These are phyloP conservation scores for Philhelius pedissequus DNA, from an alignment of 2,888 invertebrate genomes.

Conservation along the genomic window DNA sequence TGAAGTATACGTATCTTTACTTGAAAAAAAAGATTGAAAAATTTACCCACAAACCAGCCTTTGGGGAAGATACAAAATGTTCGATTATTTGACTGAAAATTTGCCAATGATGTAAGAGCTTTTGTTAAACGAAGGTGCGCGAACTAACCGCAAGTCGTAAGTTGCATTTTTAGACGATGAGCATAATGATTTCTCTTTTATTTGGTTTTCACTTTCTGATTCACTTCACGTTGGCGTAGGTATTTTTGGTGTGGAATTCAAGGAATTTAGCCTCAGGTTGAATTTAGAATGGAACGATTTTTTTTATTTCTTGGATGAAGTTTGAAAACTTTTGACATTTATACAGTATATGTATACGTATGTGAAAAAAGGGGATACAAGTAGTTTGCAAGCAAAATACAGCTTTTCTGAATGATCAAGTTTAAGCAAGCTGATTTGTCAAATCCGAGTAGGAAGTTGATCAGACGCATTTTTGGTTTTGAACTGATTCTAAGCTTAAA, in stretches of 20 bases:
- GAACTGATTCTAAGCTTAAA: no score
- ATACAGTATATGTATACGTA: no score
- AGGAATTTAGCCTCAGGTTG: conserved; percentile 37
- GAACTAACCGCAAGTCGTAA: neutral
- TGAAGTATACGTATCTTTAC: neutral
- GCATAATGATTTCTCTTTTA: neutral
- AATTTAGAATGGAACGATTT: neutral
- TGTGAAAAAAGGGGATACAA: no score
- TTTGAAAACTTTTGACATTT: neutral
- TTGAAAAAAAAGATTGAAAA: neutral
- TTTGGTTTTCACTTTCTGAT: conserved; percentile 51
- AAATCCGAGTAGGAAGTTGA: no score
- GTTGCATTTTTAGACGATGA: conserved; percentile 45
- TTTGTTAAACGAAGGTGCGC: conserved; percentile 29
- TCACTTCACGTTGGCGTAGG: neutral
- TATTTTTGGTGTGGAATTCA: conserved; percentile 43
- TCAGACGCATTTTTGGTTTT: no score
- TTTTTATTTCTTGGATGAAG: neutral
- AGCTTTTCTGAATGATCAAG: no score
- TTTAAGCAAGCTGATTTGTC: no score
- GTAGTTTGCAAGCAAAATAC: no score
- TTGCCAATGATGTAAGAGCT: conserved; percentile 52
- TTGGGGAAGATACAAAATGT: neutral
- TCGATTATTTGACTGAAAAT: conserved; percentile 49
- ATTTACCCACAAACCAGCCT: neutral